Evolutionary conservation across 2,113 vertebrate species (phyloP), one percentile per base, ranked within the genome.

Genomic region (Drymodes brunneopygia): DNA sequence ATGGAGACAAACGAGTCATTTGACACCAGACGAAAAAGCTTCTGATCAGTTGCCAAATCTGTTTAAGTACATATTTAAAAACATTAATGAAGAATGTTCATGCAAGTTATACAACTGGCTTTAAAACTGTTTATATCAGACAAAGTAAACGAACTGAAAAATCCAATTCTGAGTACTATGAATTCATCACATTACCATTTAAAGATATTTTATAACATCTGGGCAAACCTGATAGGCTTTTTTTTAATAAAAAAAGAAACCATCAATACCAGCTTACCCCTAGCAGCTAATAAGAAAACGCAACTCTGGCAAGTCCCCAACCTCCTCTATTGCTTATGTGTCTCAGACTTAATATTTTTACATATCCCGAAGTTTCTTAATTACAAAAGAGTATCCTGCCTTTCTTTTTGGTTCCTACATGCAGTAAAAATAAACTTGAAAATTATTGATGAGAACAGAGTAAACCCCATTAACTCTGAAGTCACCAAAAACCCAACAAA

Each of bases 1-100:
- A 99, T 98, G 95, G 99, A 99, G 91, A 99, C 98, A 97, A 99
- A 99, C 33, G 99, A 99, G 97, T 99, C 99, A 47, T 99, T 99
- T 97, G 99, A 99, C 94, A 99, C 98, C 79, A 99, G 98, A 97
- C 98, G 99, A 97, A 99, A 99, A 97, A 99, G 99, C 98, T 99
- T 99, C 94, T 98, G 98, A 94, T 99, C 99, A 27, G 98, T 97
- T 86, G 98, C 98, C 97, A 99, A 96, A 98, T 99, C 99, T 99
- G 95, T 95, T 94, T 35, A 96, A 66, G 92, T 23, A 98, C 51
- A 97, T 33, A 97, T 96, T 95, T 92, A 47, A 81, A 97, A 96
- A 90, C 33, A 85, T 88, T 96, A 8, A 92, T 45, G 35, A 95
- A 79, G 50, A 73, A 92, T 15, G 4, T 36, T 70, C 35, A 70